Evolutionary conservation across 2,113 vertebrate species (phyloP), one percentile per base, ranked within the genome.

Genomic region (Microcebus jonahi): DNA sequence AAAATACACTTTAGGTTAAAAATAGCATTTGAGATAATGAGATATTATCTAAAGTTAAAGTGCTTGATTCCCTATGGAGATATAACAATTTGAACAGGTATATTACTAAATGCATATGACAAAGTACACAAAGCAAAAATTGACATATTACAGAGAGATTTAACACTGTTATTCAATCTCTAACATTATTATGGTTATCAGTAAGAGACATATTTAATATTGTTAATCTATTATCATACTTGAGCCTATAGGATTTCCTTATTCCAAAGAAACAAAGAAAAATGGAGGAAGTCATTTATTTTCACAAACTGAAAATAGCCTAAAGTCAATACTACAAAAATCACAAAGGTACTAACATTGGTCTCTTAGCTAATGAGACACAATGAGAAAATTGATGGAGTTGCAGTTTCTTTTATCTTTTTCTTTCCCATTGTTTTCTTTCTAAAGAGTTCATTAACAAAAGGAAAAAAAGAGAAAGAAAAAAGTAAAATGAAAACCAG

Each of bases 381-480:
- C 84, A 95, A 85, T 96, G 88, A 97, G 80, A 94, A 95, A 97
- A 97, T 83, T 95, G 90, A 97, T 95, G 94, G 84, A 88, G 11
- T 39, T 82, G 39, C 12, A 63, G 36, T 88, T 75, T 45, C 48
- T 75, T 85, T 97, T 94, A 81, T 97, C 76, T 92, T 90, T 92
- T 77, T 39, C 75, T 71, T 84, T 65, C 34, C 48, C 18, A 90
- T 94, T 97, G 90, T 96, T 85, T 94, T 80, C 42, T 88, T 97
- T 81, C 81, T 42, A 96, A 87, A 93, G 80, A 73, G 15, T 90
- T 95, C 88, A 95, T 88, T 97, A 95, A 77, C 90, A 91, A 87
- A 95, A 85, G n/a, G 29, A 82, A 91, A 76, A 76, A 84, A 17
- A 81, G 20, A 17, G 29, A 36, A 79, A 68, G 18, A 39, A 70